Conservation (phyloP, 1,140 invertebrate species). For the Bombus balteatus region DNA sequence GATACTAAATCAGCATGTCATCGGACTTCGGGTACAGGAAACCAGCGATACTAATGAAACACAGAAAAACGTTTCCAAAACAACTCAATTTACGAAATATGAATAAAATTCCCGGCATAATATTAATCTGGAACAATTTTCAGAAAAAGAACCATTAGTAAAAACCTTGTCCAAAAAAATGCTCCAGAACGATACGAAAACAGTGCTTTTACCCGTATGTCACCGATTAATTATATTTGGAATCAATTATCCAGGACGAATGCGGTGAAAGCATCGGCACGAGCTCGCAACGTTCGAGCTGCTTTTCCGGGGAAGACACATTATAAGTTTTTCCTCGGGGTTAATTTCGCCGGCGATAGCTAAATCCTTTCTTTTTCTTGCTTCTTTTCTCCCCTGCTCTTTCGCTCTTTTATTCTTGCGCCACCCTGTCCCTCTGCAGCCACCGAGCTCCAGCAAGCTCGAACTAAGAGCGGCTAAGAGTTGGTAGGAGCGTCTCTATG, state of each 20-base stretch:
- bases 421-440: slow-evolving; percentile 57
- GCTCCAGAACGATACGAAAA: background rate
- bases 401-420: slow-evolving; percentile 64
- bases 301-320: slow-evolving; percentile 72
- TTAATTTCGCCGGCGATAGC: slow-evolving; percentile 74
- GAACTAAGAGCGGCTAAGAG: slow-evolving; percentile 80
- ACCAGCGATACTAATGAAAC: background rate
- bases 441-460: slow-evolving; percentile 66
- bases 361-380: slow-evolving; percentile 60
- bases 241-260: slow-evolving; percentile 67
- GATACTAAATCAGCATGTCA: background rate
- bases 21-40: background rate
- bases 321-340: slow-evolving; percentile 77
- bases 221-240: slow-evolving; percentile 64
- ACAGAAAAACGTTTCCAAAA: too few relatives aligned
- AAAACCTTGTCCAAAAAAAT: background rate
- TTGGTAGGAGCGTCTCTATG: slow-evolving; percentile 80
- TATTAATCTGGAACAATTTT: too few relatives aligned
- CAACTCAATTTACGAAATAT: too few relatives aligned
- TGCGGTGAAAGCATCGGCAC: slow-evolving; percentile 40
- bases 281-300: slow-evolving; percentile 53
- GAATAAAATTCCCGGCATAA: too few relatives aligned
- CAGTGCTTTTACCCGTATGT: background rate
- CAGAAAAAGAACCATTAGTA: background rate
- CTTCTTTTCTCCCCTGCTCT: slow-evolving; percentile 36